A percentile compares a stretch with the other conserved stretches of the same genome.
Conservation (phyloP, 1,140 invertebrate genomes). For the Penaeus vannamei region DNA sequence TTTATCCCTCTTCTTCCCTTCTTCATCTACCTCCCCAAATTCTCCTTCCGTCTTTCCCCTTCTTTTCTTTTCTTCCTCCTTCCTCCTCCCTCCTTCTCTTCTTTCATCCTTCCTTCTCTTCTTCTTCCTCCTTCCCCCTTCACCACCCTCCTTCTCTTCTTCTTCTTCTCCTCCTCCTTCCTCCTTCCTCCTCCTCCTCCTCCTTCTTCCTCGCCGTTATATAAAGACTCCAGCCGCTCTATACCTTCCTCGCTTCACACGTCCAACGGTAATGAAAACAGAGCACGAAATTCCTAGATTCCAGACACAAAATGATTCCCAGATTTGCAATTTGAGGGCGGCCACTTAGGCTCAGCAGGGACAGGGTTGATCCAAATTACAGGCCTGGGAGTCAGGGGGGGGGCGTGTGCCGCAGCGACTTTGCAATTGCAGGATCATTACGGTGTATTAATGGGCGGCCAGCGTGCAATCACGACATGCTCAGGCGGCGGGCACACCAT, state of each 20-base stretch:
- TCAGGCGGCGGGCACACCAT: slow-evolving; percentile 1
- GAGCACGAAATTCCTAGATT: slow-evolving; percentile 32
- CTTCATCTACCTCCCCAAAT: background rate
- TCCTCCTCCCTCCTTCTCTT: background rate
- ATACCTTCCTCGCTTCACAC: no score
- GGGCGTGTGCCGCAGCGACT: slow-evolving; percentile 29
- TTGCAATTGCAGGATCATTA: slow-evolving; percentile 56
- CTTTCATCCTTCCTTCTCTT: background rate
- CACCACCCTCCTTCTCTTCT: background rate
- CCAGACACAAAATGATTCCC: slow-evolving; percentile 39
- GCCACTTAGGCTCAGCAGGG: slow-evolving; percentile 51
- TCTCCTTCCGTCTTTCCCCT: background rate
- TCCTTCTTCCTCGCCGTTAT: no score
- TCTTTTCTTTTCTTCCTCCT: background rate
- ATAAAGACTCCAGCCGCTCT: no score
- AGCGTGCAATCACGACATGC: slow-evolving; percentile 13
- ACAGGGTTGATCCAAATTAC: slow-evolving; percentile 50
- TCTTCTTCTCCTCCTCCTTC: no score
- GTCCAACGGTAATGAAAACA: slow-evolving; percentile 43
- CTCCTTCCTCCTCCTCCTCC: no score
- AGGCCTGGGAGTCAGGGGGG: slow-evolving; percentile 40
- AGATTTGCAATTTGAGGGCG: slow-evolving; percentile 42
- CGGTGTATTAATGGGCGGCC: slow-evolving; percentile 42
- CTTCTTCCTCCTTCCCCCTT: background rate
- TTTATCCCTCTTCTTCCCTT: background rate